A percentile compares a stretch with the other conserved stretches of the same genome.
Evolutionary conservation across 2,888 invertebrate genomes (phyloP).

Genomic region (Lamellibrachia satsuma): DNA sequence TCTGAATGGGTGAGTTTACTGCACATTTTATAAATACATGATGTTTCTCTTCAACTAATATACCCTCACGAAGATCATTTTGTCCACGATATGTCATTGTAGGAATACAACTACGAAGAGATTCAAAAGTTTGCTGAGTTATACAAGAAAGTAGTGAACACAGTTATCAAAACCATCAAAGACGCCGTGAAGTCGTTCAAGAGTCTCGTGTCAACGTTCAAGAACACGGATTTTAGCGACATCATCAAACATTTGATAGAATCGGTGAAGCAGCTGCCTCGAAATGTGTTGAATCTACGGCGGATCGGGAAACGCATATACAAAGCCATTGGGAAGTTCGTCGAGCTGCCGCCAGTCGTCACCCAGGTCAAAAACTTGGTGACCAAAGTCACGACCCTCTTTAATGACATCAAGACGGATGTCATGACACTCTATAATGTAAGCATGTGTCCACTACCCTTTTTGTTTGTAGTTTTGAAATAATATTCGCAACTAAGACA

Average conservation of each 20-base stretch:
- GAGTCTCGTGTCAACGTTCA: not conserved
- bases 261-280: not conserved
- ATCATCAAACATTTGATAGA: not conserved
- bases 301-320: not conserved
- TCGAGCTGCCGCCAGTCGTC: not conserved
- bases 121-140: too few relatives aligned
- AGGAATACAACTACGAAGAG: too few relatives aligned
- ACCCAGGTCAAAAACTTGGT: constrained; percentile 18
- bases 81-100: too few relatives aligned
- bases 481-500: too few relatives aligned
- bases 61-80: too few relatives aligned
- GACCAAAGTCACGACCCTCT: constrained; percentile 39
- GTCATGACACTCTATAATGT: constrained; percentile 45
- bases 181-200: not conserved
- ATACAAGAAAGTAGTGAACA: too few relatives aligned
- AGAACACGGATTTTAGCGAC: not conserved
- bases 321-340: not conserved
- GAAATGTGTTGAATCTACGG: not conserved
- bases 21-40: too few relatives aligned
- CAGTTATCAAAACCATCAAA: not conserved
- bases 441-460: constrained; percentile 29
- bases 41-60: too few relatives aligned
- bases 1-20: too few relatives aligned
- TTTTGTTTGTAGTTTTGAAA: too few relatives aligned
- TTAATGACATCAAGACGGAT: too few relatives aligned